Percentiles rank a stretch among this genome's conserved stretches.
These are phyloP conservation scores for Oxygymnocypris stewartii DNA, from an alignment of 2,113 vertebrate species.

Conservation along the genomic window DNA sequence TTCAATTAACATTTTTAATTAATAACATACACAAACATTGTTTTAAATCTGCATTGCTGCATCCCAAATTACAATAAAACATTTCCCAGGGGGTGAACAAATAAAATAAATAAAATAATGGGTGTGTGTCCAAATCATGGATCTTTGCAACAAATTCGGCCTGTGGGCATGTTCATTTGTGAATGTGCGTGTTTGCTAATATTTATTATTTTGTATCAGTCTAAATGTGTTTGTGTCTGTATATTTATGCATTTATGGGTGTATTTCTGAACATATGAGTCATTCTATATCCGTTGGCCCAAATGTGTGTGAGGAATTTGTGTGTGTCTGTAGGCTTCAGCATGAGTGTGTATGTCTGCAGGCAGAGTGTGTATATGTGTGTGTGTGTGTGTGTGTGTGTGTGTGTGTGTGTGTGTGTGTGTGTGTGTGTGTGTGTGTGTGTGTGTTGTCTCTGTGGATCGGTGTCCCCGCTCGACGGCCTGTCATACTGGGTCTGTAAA, in stretches of 20 bases:
- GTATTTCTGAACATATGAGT: slow-evolving; percentile 28
- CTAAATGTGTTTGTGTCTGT: slow-evolving; percentile 24
- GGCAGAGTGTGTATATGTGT: no score
- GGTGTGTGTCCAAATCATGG: neutral
- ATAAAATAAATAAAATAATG: neutral
- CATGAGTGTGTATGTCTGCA: slow-evolving; percentile 29
- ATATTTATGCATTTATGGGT: slow-evolving; percentile 26
- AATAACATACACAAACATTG: no score
- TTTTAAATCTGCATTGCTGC: neutral
- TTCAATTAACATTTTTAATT: neutral
- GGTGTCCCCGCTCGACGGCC: slow-evolving; percentile 32
- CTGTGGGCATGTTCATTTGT: neutral
- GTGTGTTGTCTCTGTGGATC: slow-evolving; percentile 11
- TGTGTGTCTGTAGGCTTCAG: slow-evolving; percentile 26
- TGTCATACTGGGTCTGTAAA: slow-evolving; percentile 39
- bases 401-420: slow-evolving; percentile 34
- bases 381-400: no score
- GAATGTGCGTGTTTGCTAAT: slow-evolving; percentile 12
- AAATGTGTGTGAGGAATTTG: slow-evolving; percentile 22
- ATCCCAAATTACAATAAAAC: neutral
- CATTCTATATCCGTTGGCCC: slow-evolving; percentile 9
- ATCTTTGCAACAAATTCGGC: neutral
- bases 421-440: slow-evolving; percentile 3
- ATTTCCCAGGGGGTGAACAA: neutral
- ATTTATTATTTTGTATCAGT: neutral